Evolutionary conservation across 2,113 vertebrate genomes (phyloP), one percentile per base, ranked within the genome.

Genomic region (Atrichornis clamosus): DNA sequence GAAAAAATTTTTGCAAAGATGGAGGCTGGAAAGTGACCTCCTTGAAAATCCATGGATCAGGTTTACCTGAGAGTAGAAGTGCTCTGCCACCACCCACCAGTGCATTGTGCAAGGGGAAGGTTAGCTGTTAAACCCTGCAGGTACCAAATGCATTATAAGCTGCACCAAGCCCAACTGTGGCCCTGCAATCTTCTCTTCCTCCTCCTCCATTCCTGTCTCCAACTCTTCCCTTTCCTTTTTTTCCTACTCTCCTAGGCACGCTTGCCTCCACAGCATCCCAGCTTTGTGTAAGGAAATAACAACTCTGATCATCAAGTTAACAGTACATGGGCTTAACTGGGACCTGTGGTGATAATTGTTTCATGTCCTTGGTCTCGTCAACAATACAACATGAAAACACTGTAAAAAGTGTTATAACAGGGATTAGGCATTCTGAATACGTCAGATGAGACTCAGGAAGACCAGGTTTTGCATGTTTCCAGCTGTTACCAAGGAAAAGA

Each of bases 191-290:
- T 83, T 84, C 50, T 73, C 8, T 78, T 67, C 7, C 7, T 69
- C 16, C 13, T 47, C 15, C 11, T 76, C 35, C 22, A 39, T 92
- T 44, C 41, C n/a, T 28, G 12, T 21, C 15, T n/a, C 32, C 7
- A n/a, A 2, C 7, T 55, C 0, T 0, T 76, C 10, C 2, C 5
- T 75, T 69, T 35, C 9, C 11, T 26, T 44, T 60, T 75, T 49
- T 55, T 13, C 11, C 41, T 56, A 11, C 11, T 41, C 8, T 3
- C 2, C 37, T 52, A 13, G 1, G 2, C 7, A 18, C 27, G 11
- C 65, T 76, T 89, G 20, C 22, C 24, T 60, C 70, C 58, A 80
- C 13, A 7, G 13, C 35, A 55, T 24, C 22, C 15, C 46, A 84
- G 16, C 3, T 73, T 75, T 69, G 4, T 39, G 5, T 35, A 15